These are phyloP conservation scores for Neria commutata DNA, from an alignment of 2,888 invertebrate species.

Conservation along the genomic window DNA sequence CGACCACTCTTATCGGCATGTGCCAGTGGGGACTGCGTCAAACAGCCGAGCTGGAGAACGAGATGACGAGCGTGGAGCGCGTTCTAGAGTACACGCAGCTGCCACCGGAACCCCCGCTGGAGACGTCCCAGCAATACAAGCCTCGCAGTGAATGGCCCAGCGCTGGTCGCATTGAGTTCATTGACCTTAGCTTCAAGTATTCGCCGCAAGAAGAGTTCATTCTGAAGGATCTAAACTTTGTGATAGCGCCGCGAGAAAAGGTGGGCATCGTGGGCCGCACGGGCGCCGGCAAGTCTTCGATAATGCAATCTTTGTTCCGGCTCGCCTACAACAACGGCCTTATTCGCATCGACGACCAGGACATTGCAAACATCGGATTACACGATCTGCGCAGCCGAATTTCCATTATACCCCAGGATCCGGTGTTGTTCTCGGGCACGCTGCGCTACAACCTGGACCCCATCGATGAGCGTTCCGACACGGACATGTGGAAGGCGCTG, in stretches of 20 bases:
- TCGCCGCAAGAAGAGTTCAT: constrained; percentile 72
- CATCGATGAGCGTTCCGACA: constrained; percentile 75
- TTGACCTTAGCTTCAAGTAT: constrained; percentile 74
- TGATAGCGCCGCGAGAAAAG: constrained; percentile 65
- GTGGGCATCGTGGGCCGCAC: constrained; percentile 87
- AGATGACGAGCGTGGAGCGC: constrained; percentile 84
- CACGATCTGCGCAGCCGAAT: constrained; percentile 80
- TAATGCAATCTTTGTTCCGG: constrained; percentile 84
- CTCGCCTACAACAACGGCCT: constrained; percentile 78
- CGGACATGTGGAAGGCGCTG: constrained; percentile 77
- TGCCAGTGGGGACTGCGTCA: constrained; percentile 86
- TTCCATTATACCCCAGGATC: constrained; percentile 93
- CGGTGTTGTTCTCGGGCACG: constrained; percentile 84
- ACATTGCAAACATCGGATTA: constrained; percentile 74
- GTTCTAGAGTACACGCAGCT: constrained; percentile 80
- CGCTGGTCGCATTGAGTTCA: constrained; percentile 71
- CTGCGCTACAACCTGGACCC: constrained; percentile 86
- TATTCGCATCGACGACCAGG: constrained; percentile 77
- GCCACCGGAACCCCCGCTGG: constrained; percentile 67
- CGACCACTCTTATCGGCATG: constrained; percentile 74
- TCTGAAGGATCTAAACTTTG: constrained; percentile 73
- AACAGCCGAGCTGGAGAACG: constrained; percentile 81
- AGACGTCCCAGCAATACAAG: constrained; percentile 58
- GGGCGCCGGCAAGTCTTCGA: constrained; percentile 85
- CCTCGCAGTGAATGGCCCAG: constrained; percentile 71